Conservation (phyloP, 2,797 vertebrate genomes). For the Meda fulgida region DNA sequence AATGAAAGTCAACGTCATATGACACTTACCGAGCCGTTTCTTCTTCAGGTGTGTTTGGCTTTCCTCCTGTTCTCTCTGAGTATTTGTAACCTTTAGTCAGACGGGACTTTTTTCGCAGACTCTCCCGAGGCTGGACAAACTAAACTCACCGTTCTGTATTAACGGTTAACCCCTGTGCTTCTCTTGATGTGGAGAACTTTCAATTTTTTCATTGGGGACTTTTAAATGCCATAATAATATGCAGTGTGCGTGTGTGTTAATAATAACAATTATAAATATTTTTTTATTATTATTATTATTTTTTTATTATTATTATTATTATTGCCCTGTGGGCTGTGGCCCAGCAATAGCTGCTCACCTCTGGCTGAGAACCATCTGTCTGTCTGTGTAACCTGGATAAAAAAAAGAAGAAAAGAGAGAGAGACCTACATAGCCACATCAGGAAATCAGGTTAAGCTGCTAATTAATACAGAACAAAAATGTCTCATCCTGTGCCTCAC, state of each 20-base stretch:
- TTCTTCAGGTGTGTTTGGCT: background rate
- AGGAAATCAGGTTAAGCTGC: slow-evolving; percentile 24
- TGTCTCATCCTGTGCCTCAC: background rate
- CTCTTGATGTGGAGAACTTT: background rate
- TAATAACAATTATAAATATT: no score
- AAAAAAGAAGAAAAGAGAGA: background rate
- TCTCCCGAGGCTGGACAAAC: slow-evolving; percentile 24
- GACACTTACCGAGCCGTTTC: slow-evolving; percentile 21
- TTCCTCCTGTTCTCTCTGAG: background rate
- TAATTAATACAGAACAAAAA: slow-evolving; percentile 14
- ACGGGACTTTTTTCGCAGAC: slow-evolving; percentile 12
- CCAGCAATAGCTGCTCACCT: background rate
- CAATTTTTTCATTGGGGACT: background rate
- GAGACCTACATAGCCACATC: slow-evolving; percentile 8
- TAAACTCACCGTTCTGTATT: background rate
- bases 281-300: no score
- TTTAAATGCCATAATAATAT: background rate
- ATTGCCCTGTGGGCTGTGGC: background rate
- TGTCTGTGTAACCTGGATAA: slow-evolving; percentile 2
- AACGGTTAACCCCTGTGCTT: slow-evolving; percentile 6
- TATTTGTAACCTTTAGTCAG: slow-evolving; percentile 29
- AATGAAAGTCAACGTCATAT: slow-evolving; percentile 23
- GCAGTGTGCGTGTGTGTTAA: no score
- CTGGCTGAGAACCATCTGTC: background rate
- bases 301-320: no score